These are phyloP conservation scores for Bombycilla garrulus DNA, from an alignment of 2,113 vertebrate species.

Conservation along the genomic window DNA sequence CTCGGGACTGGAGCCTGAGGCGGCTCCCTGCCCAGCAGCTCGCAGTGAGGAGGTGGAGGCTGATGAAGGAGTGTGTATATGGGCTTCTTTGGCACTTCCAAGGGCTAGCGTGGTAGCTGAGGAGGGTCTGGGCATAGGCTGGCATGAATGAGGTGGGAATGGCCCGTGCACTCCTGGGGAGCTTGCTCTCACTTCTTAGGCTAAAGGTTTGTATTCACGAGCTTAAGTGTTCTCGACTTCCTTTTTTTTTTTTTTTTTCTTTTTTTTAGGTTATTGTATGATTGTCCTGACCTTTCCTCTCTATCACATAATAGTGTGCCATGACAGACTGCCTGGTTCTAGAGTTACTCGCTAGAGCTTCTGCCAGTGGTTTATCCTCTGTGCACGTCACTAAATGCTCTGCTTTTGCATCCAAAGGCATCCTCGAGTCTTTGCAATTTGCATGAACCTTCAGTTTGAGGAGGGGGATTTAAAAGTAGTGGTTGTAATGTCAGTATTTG, in stretches of 20 bases:
- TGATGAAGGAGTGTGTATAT: accelerated
- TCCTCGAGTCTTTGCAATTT: background rate
- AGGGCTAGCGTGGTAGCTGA: background rate
- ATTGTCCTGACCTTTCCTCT: background rate
- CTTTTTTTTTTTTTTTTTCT: background rate
- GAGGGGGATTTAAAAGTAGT: background rate
- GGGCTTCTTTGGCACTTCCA: too few species aligned
- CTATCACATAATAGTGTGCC: background rate
- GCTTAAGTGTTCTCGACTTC: background rate
- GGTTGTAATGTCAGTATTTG: background rate
- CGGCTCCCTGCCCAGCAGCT: background rate
- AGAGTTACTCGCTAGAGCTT: background rate
- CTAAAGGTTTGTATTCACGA: background rate
- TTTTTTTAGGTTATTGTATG: background rate
- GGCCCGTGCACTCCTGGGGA: background rate
- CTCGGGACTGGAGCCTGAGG: background rate
- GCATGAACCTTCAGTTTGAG: background rate
- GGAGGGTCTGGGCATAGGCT: background rate
- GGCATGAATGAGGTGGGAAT: background rate
- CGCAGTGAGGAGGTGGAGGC: background rate
- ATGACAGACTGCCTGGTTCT: background rate
- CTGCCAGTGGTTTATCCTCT: background rate
- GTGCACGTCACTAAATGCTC: background rate
- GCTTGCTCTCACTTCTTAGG: background rate
- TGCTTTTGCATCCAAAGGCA: background rate